Evolutionary conservation across 2,797 vertebrate species (phyloP).

Genomic region (Mus minutoides): DNA sequence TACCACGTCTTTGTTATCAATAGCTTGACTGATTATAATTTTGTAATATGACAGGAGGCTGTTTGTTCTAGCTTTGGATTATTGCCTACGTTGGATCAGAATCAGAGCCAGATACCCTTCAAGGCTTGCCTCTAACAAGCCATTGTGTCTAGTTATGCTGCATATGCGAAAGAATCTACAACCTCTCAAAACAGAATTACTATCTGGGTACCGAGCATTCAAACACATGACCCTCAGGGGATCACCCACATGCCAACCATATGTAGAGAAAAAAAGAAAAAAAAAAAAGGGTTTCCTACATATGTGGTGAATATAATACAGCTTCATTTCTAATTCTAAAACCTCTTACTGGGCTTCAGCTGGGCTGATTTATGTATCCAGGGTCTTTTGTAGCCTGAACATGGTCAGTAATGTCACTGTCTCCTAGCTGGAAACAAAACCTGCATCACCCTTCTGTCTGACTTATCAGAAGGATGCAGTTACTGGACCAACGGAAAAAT

Average conservation of each 20-base stretch:
- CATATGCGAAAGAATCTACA: neutral
- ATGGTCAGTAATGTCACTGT: neutral
- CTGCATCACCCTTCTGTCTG: neutral
- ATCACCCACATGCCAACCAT: neutral
- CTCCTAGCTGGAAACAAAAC: neutral
- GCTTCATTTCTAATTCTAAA: conserved; percentile 35
- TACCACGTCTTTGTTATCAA: conserved; percentile 18
- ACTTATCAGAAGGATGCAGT: neutral
- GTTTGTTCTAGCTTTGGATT: too few species aligned
- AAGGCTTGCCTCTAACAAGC: neutral
- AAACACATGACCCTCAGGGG: neutral
- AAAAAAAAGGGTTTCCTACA: neutral
- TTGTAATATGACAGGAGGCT: conserved; percentile 8
- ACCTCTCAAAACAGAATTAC: neutral
- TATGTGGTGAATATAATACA: neutral
- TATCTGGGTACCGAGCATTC: neutral
- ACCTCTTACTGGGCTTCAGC: neutral
- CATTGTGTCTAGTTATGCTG: neutral
- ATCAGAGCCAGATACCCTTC: neutral
- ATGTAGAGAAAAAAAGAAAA: neutral
- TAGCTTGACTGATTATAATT: conserved; percentile 35
- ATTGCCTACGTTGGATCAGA: too few species aligned
- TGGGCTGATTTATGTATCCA: neutral
- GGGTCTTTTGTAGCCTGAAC: neutral
- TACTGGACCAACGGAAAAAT: conserved; percentile 35